Base-by-base conservation (phyloP, 2,797 vertebrate species). In the Benthosema pterotum region DNA sequence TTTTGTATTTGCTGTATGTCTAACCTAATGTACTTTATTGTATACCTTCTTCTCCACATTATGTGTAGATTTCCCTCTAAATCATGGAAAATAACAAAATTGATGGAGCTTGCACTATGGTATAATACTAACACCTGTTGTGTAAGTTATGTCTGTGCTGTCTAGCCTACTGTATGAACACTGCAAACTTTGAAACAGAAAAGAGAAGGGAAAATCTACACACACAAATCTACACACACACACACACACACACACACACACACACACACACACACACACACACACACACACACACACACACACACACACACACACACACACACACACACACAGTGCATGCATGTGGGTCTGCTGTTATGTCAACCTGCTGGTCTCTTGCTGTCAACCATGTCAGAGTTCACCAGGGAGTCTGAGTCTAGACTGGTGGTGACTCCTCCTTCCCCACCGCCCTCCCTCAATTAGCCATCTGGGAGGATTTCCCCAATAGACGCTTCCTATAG, bases 401-500 rank as follows among this genome's bases (percentile, higher is more conserved):
- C 57, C 65, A 46, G 1, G 0, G 47, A 62, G 42, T 12, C 17
- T 12, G 6, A 14, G 17, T 50, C 50, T 47, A 49, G 1, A 48
- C 53, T 69, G 13, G 63, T 67, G 70, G 80, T 17, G 52, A 61
- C 53, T 60, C 71, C 50, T 28, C 47, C 18, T 38, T 11, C 7
- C 8, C 42, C 25, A 12, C 59, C 68, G 57, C 69, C 69, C 53
- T 63, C 46, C 69, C 5, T 69, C 75, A 76, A 56, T 79, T 79
- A 82, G 63, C 75, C 62, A 71, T 80, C 54, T 67, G 58, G 82
- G 69, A 78, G 75, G 79, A 88, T 87, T 78, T 70, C 77, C 50
- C 71, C 47, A 68, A 63, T 74, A 86, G 71, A 87, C 80, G 64
- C 80, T 73, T 79, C 88, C 71, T 73, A 76, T 87, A 87, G 80